These are phyloP conservation scores for Siniperca undulata DNA, from an alignment of 2,797 vertebrate species.

Conservation along the genomic window DNA sequence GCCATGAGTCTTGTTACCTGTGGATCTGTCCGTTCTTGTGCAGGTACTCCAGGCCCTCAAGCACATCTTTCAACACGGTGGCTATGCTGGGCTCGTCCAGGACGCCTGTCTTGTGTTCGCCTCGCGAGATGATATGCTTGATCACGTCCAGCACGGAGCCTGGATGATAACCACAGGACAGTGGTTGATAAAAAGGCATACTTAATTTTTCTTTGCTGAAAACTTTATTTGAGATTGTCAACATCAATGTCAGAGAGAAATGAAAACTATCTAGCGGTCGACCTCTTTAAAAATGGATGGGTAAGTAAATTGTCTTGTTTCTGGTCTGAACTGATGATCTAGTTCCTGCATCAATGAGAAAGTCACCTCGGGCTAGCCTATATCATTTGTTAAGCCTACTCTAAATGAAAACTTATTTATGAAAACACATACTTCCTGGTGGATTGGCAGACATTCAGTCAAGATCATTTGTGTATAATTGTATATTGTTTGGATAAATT, in stretches of 20 bases:
- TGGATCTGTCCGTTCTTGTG: constrained; percentile 99
- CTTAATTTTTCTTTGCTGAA: constrained; percentile 15
- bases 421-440: constrained; percentile 62
- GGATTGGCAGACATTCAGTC: constrained; percentile 49
- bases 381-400: constrained; percentile 26
- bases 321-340: constrained; percentile 26
- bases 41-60: constrained; percentile 95
- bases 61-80: constrained; percentile 94
- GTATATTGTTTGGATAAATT: constrained; percentile 61
- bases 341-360: constrained; percentile 30
- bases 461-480: constrained; percentile 43
- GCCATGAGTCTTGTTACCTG: constrained; percentile 83
- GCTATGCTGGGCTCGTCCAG: constrained; percentile 96
- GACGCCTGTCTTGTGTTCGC: constrained; percentile 95
- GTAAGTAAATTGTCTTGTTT: constrained; percentile 17
- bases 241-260: constrained; percentile 14
- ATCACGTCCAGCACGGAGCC: constrained; percentile 98
- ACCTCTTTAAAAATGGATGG: not conserved
- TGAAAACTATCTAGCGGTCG: not conserved
- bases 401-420: constrained; percentile 47
- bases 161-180: constrained; percentile 66
- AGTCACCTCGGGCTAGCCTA: constrained; percentile 25
- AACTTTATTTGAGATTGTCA: constrained; percentile 14
- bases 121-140: constrained; percentile 96
- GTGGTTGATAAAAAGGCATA: not conserved